Evolutionary conservation across 2,888 invertebrate genomes (phyloP).

Genomic region (Cheilosia grossa): DNA sequence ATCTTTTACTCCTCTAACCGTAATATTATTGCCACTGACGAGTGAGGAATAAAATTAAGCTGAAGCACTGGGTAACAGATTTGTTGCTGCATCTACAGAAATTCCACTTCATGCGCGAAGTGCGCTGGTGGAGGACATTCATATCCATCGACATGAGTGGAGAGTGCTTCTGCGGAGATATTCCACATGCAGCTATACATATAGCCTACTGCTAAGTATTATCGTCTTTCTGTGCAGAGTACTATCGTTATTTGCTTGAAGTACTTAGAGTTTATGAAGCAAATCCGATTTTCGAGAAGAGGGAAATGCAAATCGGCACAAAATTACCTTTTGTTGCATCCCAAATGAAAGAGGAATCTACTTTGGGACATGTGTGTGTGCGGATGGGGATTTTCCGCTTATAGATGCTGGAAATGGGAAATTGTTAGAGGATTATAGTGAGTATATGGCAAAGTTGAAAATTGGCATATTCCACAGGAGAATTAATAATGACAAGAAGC

Average conservation of each 20-base stretch:
- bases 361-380: not conserved
- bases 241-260: conserved; percentile 27
- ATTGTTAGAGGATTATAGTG: not conserved
- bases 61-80: conserved; percentile 29
- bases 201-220: conserved; percentile 1
- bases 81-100: conserved; percentile 45
- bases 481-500: not conserved
- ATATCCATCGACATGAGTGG: not conserved
- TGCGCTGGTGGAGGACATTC: not conserved
- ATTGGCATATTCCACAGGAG: not conserved
- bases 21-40: conserved; percentile 12
- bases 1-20: conserved; percentile 1
- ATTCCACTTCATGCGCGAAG: conserved; percentile 20
- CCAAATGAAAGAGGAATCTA: conserved; percentile 32
- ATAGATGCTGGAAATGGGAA: conserved; percentile 3
- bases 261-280: conserved; percentile 52
- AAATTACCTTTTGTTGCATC: conserved; percentile 58
- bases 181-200: not conserved
- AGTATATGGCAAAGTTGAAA: not conserved
- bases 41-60: conserved; percentile 39
- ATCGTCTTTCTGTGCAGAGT: too few relatives aligned
- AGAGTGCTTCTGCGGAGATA: conserved; percentile 9
- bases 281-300: conserved; percentile 50
- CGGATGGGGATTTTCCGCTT: conserved; percentile 16
- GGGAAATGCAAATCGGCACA: conserved; percentile 45